phyloP scores from a whole-genome alignment of 2,113 vertebrate species.

The Anthoscopus minutus region DNA sequence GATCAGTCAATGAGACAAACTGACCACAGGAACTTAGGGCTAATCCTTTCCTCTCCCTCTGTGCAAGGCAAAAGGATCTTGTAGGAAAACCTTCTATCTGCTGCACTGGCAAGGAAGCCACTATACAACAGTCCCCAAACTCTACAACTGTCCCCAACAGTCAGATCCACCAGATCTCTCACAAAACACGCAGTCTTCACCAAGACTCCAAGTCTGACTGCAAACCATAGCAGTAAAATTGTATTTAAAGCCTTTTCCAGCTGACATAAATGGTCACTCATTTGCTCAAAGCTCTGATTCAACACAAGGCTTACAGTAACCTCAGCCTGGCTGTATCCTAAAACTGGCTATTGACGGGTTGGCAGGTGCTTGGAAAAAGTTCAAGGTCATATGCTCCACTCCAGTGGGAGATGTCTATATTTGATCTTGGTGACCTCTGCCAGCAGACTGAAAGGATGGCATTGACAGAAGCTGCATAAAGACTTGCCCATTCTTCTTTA shows the following conservation, averaged over 20 bases:
- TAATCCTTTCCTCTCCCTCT: neutral
- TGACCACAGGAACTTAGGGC: neutral
- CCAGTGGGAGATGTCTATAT: conserved; percentile 33
- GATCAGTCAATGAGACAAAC: neutral
- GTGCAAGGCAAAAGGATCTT: neutral
- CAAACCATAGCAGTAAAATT: neutral
- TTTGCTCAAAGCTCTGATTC: conserved; percentile 17
- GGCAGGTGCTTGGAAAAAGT: conserved; percentile 14
- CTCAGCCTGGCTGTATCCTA: neutral
- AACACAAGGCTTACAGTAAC: neutral
- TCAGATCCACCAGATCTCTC: neutral
- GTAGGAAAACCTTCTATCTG: neutral
- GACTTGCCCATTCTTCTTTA: conserved; percentile 20
- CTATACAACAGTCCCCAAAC: neutral
- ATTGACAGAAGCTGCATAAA: conserved; percentile 51
- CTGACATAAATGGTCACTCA: neutral
- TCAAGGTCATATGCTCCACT: conserved; percentile 24
- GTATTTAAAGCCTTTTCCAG: conserved; percentile 7
- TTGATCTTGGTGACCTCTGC: conserved; percentile 45
- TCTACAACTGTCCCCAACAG: neutral
- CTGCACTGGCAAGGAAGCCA: neutral
- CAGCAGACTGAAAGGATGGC: conserved; percentile 25
- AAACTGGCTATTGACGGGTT: conserved; percentile 28
- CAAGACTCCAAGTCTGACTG: neutral
- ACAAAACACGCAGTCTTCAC: neutral